Conservation (phyloP, 2,888 invertebrate species). For the Arrhopalites spinosus region DNA sequence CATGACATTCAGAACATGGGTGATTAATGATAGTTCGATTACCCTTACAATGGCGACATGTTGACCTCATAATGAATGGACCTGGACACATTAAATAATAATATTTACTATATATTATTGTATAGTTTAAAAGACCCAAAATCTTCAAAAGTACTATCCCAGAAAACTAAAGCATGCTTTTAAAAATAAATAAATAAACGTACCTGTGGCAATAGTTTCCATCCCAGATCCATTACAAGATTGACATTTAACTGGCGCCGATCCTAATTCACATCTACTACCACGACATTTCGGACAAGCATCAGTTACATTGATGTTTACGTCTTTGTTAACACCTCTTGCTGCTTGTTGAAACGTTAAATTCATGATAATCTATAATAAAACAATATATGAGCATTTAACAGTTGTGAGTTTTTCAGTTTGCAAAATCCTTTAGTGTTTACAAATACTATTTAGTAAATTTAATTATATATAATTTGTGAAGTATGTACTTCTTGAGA, state of each 20-base stretch:
- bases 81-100: slow-evolving; percentile 67
- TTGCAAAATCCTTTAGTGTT: not conserved
- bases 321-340: slow-evolving; percentile 91
- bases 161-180: too few species aligned
- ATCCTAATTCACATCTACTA: slow-evolving; percentile 85
- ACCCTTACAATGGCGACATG: slow-evolving; percentile 90
- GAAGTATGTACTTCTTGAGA: slow-evolving; percentile 77
- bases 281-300: slow-evolving; percentile 89
- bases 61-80: slow-evolving; percentile 95
- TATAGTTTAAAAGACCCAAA: too few species aligned
- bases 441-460: too few species aligned
- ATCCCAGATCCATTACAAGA: slow-evolving; percentile 97
- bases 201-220: slow-evolving; percentile 82
- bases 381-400: not conserved
- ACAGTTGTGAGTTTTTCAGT: not conserved
- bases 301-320: slow-evolving; percentile 88
- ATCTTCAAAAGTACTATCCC: too few species aligned
- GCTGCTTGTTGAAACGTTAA: slow-evolving; percentile 93
- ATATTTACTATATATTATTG: too few species aligned
- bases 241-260: slow-evolving; percentile 83
- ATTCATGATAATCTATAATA: slow-evolving; percentile 76
- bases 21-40: slow-evolving; percentile 83
- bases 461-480: too few species aligned
- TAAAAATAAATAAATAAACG: too few species aligned
- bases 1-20: slow-evolving; percentile 91